A percentile compares a stretch with the other conserved stretches of the same genome.
Evolutionary conservation across 2,113 vertebrate species (phyloP).

Genomic region (Lepus americanus): DNA sequence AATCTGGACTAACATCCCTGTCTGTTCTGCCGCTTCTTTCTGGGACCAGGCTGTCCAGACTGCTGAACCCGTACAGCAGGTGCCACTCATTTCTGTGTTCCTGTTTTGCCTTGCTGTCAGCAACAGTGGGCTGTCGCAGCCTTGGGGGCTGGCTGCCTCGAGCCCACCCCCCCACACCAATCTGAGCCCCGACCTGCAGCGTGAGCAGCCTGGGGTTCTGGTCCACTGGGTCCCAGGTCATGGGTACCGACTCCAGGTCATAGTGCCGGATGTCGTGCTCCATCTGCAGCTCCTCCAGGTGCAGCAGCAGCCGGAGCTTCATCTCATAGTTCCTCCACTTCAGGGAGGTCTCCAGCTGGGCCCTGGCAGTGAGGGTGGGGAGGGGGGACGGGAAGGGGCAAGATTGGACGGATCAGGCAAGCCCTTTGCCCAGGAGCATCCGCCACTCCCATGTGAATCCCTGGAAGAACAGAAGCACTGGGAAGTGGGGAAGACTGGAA

Average conservation of each 20-base stretch:
- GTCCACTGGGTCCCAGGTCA: constrained; percentile 81
- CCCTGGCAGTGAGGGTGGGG: constrained; percentile 70
- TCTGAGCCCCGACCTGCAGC: constrained; percentile 88
- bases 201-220: constrained; percentile 87
- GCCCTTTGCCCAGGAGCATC: not conserved
- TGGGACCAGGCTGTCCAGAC: not conserved
- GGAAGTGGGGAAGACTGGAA: not conserved
- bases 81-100: not conserved
- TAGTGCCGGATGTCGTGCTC: constrained; percentile 93
- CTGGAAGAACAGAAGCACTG: not conserved
- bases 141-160: not conserved
- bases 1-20: not conserved
- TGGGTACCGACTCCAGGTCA: constrained; percentile 88
- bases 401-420: not conserved
- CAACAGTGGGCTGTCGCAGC: not conserved
- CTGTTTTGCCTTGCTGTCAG: not conserved
- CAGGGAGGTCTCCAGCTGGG: constrained; percentile 85
- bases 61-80: not conserved
- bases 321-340: constrained; percentile 88
- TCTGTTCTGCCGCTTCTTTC: not conserved
- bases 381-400: not conserved
- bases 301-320: constrained; percentile 91
- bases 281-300: constrained; percentile 96
- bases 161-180: not conserved
- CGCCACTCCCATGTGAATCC: not conserved